phyloP scores from a whole-genome alignment of 2,797 vertebrate genomes.

The Bryconaethiops microstoma region DNA sequence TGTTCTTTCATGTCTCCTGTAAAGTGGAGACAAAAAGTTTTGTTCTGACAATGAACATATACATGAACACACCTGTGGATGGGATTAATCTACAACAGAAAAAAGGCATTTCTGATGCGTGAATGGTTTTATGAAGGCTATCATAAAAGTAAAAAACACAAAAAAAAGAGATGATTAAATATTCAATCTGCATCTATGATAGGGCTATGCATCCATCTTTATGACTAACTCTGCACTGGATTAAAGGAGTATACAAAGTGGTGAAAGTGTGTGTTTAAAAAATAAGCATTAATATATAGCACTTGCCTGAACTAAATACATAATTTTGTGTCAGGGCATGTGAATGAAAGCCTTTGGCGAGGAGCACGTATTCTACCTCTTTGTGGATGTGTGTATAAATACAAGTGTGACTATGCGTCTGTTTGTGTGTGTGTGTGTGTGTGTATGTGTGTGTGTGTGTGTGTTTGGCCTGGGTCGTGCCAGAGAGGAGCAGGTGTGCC shows the following conservation, averaged over 20 bases:
- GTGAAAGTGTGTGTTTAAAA: neutral
- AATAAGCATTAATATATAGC: neutral
- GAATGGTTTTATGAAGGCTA: too few relatives aligned
- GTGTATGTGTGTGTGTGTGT: slow-evolving; percentile 41
- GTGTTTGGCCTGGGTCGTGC: slow-evolving; percentile 66
- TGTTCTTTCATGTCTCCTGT: too few relatives aligned
- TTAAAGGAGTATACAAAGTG: neutral
- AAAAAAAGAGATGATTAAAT: too few relatives aligned
- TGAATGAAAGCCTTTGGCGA: slow-evolving; percentile 43
- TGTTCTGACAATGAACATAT: too few relatives aligned
- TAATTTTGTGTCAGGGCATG: slow-evolving; percentile 31
- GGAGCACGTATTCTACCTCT: slow-evolving; percentile 51
- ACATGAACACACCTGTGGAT: too few relatives aligned
- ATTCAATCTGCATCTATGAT: too few relatives aligned
- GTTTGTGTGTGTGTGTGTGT: slow-evolving; percentile 34
- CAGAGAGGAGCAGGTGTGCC: slow-evolving; percentile 83
- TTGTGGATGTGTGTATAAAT: slow-evolving; percentile 49
- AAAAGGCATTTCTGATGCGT: too few relatives aligned
- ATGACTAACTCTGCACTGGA: neutral
- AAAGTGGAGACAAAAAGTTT: too few relatives aligned
- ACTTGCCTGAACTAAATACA: slow-evolving; percentile 4
- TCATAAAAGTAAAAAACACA: too few relatives aligned
- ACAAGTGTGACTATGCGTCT: slow-evolving; percentile 58
- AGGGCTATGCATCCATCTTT: neutral
- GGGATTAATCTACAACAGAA: too few relatives aligned